phyloP scores from a whole-genome alignment of 1,140 invertebrate species.

The Hypothenemus hampei region DNA sequence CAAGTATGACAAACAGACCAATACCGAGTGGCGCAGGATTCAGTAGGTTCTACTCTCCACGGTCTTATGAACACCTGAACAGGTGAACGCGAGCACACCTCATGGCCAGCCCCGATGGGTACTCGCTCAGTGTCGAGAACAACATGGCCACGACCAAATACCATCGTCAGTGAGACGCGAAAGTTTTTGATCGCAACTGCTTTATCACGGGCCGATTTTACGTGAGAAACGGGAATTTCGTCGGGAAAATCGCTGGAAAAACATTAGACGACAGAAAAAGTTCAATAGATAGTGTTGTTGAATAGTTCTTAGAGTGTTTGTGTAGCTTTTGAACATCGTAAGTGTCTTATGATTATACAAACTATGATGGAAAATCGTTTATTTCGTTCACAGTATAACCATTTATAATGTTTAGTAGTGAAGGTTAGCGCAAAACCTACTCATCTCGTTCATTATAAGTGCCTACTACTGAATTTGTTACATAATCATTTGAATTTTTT shows the following conservation, averaged over 20 bases:
- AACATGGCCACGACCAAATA: conserved; percentile 35
- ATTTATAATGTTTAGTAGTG: no score
- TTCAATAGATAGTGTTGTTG: background rate
- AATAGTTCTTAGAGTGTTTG: background rate
- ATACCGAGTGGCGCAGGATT: no score
- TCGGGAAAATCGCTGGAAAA: background rate
- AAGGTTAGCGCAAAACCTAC: no score
- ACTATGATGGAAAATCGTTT: no score
- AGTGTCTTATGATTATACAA: no score
- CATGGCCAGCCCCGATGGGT: conserved; percentile 24
- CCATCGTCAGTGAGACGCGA: conserved; percentile 18
- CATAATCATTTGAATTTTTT: no score
- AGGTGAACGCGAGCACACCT: conserved; percentile 34
- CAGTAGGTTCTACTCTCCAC: no score
- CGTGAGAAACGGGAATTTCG: conserved; percentile 1
- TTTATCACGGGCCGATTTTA: conserved; percentile 9
- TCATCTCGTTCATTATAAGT: no score
- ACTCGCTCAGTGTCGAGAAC: conserved; percentile 31
- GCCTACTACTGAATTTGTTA: no score
- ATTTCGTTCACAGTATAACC: no score
- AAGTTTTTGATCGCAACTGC: conserved; percentile 22
- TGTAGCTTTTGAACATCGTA: no score
- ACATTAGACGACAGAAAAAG: background rate
- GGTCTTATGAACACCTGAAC: conserved; percentile 25
- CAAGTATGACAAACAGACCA: no score